Evolutionary conservation across 2,113 vertebrate genomes (phyloP).

Genomic region (Alosa alosa): DNA sequence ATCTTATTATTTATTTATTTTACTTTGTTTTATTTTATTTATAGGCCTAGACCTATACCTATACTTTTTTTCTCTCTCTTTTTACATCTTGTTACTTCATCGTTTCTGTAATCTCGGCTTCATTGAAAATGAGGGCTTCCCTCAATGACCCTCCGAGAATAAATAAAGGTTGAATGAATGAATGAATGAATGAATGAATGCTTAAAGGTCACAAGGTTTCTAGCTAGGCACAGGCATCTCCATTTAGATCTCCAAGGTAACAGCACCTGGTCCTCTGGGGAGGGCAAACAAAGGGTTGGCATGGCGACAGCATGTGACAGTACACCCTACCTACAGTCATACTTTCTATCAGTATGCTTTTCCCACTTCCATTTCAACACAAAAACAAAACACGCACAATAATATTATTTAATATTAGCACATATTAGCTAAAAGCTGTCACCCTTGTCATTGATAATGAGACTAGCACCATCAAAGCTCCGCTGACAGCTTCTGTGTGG

Average conservation of each 20-base stretch:
- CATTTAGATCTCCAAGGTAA: conserved; percentile 49
- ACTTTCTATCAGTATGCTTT: neutral
- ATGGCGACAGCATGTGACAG: conserved; percentile 3
- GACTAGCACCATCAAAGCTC: neutral
- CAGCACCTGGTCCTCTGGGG: conserved; percentile 19
- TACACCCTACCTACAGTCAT: neutral
- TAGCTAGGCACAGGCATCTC: neutral
- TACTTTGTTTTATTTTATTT: too few relatives aligned
- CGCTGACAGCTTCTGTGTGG: neutral
- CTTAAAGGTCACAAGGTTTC: conserved; percentile 50
- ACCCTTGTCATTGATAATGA: neutral
- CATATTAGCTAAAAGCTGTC: neutral
- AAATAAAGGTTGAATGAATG: too few relatives aligned
- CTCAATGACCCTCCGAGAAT: too few relatives aligned
- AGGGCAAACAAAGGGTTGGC: conserved; percentile 44
- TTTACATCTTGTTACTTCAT: too few relatives aligned
- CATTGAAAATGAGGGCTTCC: too few relatives aligned
- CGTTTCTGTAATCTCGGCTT: too few relatives aligned
- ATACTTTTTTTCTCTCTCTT: too few relatives aligned
- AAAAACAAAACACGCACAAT: neutral
- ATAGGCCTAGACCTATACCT: too few relatives aligned
- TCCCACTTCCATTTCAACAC: neutral
- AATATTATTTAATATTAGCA: neutral
- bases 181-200: conserved; percentile 2
- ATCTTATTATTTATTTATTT: too few relatives aligned